phyloP scores from a whole-genome alignment of 1,140 invertebrate species.

The Gonatopus flavifemur region DNA sequence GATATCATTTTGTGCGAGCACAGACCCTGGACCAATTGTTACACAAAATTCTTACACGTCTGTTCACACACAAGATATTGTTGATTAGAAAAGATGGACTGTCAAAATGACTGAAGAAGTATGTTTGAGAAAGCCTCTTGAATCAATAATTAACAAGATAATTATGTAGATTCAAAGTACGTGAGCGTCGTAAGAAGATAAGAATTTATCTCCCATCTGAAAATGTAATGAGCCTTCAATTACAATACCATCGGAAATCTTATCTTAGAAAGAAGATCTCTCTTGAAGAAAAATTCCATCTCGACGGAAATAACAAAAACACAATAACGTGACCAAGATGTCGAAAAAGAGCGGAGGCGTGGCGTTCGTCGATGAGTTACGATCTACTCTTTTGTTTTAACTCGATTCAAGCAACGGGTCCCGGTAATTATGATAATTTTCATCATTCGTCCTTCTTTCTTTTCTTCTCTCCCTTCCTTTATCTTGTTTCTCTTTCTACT shows the following conservation, averaged over 20 bases:
- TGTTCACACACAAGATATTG: too few species aligned
- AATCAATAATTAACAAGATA: too few species aligned
- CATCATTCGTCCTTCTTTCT: constrained; percentile 5
- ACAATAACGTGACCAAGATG: constrained; percentile 24
- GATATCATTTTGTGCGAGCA: too few species aligned
- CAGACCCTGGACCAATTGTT: too few species aligned
- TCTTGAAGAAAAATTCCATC: constrained; percentile 6
- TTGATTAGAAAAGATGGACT: too few species aligned
- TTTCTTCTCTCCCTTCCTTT: neutral
- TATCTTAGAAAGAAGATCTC: constrained; percentile 19
- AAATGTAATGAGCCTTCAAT: constrained; percentile 21
- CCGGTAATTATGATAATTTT: constrained; percentile 27
- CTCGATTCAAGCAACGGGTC: constrained; percentile 1
- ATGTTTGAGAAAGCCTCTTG: too few species aligned
- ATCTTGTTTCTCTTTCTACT: neutral
- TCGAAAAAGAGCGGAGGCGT: constrained; percentile 24
- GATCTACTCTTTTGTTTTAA: constrained; percentile 24
- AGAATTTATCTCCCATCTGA: constrained; percentile 12
- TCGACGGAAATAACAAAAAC: constrained; percentile 9
- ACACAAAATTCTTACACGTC: too few species aligned
- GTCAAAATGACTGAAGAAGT: too few species aligned
- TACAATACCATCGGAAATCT: constrained; percentile 16
- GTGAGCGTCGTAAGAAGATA: too few species aligned
- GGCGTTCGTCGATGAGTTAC: constrained; percentile 30
- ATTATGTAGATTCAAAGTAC: too few species aligned